These are phyloP conservation scores for Heteromurus nitidus DNA, from an alignment of 2,888 invertebrate species.

Conservation along the genomic window DNA sequence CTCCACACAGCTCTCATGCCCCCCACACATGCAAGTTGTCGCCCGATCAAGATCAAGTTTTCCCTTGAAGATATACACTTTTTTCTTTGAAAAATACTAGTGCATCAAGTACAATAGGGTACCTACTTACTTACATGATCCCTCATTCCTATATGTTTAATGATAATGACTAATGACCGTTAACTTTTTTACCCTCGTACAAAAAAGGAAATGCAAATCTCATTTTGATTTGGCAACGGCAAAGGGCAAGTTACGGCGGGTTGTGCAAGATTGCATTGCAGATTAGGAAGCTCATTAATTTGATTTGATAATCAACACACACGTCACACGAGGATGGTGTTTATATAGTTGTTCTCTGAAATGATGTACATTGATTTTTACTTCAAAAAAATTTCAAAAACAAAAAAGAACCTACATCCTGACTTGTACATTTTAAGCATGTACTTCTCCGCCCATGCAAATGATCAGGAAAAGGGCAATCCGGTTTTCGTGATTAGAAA, in stretches of 20 bases:
- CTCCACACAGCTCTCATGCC: neutral
- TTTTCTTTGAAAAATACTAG: too few species aligned
- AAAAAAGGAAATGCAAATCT: too few species aligned
- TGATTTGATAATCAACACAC: slow-evolving; percentile 52
- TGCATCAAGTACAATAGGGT: too few species aligned
- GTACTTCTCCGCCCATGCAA: neutral
- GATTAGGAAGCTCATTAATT: slow-evolving; percentile 54
- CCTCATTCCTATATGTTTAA: too few species aligned
- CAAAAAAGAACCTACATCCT: neutral
- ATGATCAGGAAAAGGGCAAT: neutral
- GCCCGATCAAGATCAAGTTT: slow-evolving; percentile 53
- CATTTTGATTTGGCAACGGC: slow-evolving; percentile 8
- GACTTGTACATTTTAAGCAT: too few species aligned
- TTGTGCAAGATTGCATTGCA: too few species aligned
- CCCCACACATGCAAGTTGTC: neutral
- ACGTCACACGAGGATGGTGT: neutral
- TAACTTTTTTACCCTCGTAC: too few species aligned
- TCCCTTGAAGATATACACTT: too few species aligned
- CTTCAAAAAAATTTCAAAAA: neutral
- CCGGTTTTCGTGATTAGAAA: slow-evolving; percentile 11
- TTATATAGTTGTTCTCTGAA: too few species aligned
- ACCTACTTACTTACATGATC: too few species aligned
- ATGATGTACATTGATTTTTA: neutral
- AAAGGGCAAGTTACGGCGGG: slow-evolving; percentile 16
- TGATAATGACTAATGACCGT: too few species aligned